phyloP scores from a whole-genome alignment of 2,888 invertebrate genomes.

The Xanthorhoe designata region DNA sequence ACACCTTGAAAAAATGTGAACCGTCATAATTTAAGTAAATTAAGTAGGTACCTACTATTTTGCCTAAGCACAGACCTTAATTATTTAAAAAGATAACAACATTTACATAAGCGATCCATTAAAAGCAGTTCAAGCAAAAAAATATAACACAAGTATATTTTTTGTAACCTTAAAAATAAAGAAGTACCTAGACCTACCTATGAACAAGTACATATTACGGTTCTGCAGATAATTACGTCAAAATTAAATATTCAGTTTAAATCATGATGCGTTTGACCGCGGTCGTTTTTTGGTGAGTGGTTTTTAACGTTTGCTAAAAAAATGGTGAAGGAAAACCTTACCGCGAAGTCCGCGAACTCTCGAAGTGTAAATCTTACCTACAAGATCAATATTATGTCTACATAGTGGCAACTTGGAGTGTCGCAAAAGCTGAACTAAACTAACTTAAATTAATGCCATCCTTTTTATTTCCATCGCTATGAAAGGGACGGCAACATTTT shows the following conservation, averaged over 20 bases:
- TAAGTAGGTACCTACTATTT: too few relatives aligned
- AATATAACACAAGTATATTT: background rate
- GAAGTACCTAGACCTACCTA: background rate
- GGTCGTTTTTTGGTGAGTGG: conserved; percentile 24
- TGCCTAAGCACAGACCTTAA: background rate
- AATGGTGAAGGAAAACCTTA: too few relatives aligned
- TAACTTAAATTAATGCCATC: too few relatives aligned
- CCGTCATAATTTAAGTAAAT: too few relatives aligned
- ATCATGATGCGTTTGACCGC: conserved; percentile 4
- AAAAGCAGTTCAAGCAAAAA: background rate
- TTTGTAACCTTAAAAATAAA: background rate
- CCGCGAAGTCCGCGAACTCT: too few relatives aligned
- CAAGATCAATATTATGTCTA: too few relatives aligned
- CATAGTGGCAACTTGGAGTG: too few relatives aligned
- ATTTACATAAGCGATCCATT: background rate
- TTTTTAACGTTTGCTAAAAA: background rate
- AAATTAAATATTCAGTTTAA: conserved; percentile 8
- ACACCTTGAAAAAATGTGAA: too few relatives aligned
- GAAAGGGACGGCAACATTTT: too few relatives aligned
- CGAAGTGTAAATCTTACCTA: too few relatives aligned
- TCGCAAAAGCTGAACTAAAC: too few relatives aligned
- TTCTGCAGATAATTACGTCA: conserved; percentile 1
- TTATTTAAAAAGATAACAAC: background rate
- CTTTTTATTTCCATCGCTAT: too few relatives aligned
- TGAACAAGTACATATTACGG: background rate